Evolutionary conservation across 2,797 vertebrate genomes (phyloP).

Genomic region (Parauchenoglanis punctatus): DNA sequence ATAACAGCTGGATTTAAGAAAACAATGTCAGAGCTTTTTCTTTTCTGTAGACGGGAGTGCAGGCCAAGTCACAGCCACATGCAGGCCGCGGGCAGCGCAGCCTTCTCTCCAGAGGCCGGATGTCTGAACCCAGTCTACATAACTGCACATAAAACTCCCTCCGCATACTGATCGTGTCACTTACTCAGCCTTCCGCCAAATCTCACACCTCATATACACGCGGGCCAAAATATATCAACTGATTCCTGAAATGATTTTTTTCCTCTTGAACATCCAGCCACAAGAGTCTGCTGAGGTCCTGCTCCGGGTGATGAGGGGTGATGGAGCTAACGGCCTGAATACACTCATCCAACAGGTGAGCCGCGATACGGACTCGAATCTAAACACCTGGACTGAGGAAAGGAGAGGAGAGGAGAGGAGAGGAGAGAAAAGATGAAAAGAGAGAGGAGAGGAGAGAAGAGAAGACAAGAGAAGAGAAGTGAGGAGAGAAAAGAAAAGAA

Average conservation of each 20-base stretch:
- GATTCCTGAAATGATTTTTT: constrained; percentile 28
- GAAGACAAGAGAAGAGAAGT: neutral
- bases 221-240: constrained; percentile 16
- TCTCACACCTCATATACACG: constrained; percentile 39
- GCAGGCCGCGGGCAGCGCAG: constrained; percentile 2
- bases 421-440: too few species aligned
- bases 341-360: neutral
- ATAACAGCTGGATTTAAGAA: constrained; percentile 52
- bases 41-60: constrained; percentile 27
- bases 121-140: constrained; percentile 37
- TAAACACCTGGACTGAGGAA: neutral
- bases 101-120: constrained; percentile 26
- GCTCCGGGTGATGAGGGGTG: neutral
- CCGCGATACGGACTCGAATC: neutral
- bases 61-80: constrained; percentile 43
- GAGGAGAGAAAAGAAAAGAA: neutral
- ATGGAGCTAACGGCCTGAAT: neutral
- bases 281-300: neutral
- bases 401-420: too few species aligned
- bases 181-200: constrained; percentile 21
- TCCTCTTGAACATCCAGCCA: constrained; percentile 8
- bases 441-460: neutral
- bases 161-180: constrained; percentile 26
- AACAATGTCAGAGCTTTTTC: constrained; percentile 31
- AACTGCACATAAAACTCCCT: constrained; percentile 43